Base-by-base conservation (phyloP, 1,140 invertebrate species). In the Linepithema humile region DNA sequence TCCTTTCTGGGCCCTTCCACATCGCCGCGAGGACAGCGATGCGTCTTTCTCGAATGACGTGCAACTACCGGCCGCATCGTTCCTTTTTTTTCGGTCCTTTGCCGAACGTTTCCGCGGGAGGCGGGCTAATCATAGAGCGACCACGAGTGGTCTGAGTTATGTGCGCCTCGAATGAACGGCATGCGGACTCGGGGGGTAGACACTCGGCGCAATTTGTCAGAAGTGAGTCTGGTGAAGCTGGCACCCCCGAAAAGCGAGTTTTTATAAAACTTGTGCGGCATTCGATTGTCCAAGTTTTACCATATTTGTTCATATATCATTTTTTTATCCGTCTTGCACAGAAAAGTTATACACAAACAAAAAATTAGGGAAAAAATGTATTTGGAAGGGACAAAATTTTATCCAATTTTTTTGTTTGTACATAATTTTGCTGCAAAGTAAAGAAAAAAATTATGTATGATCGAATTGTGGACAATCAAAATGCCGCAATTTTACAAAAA, bases 61-160 rank as follows among this genome's bases (percentile, higher is more conserved):
- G 87, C 84, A 73, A 88, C 87, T 88, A 89, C 87, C 87, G 80
- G 86, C 10, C 70, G n/a, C 84, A 43, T 88, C 78, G 23, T 82
- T 70, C 69, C 48, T 72, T 55, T 62, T 59, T 70, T 72, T 35
- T 12, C 10, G 26, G 53, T 65, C 35, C 40, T 69, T 53, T 74
- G 65, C 72, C 40, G 70, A 80, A 82, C 15, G 83, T 85, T 83
- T 80, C 80, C 78, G 62, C 50, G 64, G 59, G 60, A 73, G 55
- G 67, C 75, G 67, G 59, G 82, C 85, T 90, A 89, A 90, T 90
- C 90, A 89, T 89, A 89, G 87, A 90, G 83, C 84, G 74, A 90
- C 86, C 74, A 57, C 85, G 77, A 70, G 48, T 48, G 48, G 60
- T 15, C 83, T 57, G 64, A 88, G 69, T 87, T 87, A 74, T 74